Conservation (phyloP, 2,888 invertebrate genomes). For the Macroteleia sp. region DNA sequence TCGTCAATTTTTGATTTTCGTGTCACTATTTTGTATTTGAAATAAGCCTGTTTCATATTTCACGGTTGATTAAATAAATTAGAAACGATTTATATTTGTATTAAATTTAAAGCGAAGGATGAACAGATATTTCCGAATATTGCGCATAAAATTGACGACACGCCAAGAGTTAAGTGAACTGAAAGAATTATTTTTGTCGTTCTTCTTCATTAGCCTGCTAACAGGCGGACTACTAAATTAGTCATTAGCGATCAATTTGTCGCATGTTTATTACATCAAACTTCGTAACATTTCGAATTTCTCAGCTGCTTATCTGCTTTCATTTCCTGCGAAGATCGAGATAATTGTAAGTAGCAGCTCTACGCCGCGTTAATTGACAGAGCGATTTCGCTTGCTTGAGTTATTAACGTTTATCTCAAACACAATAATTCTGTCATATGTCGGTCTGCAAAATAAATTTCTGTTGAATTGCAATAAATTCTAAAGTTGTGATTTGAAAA, state of each 20-base stretch:
- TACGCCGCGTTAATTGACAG: conserved; percentile 65
- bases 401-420: conserved; percentile 39
- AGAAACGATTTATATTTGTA: no score
- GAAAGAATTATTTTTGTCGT: conserved; percentile 28
- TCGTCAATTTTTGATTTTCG: no score
- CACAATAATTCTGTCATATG: conserved; percentile 2
- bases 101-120: conserved; percentile 6
- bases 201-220: conserved; percentile 22
- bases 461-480: no score
- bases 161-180: conserved; percentile 28
- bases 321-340: conserved; percentile 29
- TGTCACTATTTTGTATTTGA: no score
- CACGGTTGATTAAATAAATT: no score
- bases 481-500: no score
- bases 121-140: conserved; percentile 16
- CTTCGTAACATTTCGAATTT: conserved; percentile 20
- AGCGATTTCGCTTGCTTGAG: conserved; percentile 59
- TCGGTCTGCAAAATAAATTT: neutral
- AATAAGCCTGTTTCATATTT: no score
- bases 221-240: conserved; percentile 2
- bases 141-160: conserved; percentile 13
- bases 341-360: conserved; percentile 33
- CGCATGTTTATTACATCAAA: conserved; percentile 16
- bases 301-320: conserved; percentile 34
- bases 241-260: conserved; percentile 45